Conservation (phyloP, 2,113 vertebrate species). For the Stomatorhinus ivindoensis region DNA sequence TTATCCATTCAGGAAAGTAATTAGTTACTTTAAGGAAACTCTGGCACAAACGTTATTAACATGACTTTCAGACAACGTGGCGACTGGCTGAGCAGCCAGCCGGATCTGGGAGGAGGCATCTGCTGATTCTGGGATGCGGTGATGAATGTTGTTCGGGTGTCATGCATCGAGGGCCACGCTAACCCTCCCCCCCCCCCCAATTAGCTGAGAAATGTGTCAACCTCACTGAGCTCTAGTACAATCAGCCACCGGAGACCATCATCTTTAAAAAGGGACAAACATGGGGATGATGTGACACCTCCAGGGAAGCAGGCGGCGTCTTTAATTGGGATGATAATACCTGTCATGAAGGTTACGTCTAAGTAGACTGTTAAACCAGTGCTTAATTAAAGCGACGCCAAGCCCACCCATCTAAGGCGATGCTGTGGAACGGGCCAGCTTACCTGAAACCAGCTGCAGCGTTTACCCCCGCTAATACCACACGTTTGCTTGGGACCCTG, state of each 20-base stretch:
- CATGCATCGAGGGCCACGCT: neutral
- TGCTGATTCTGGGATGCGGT: neutral
- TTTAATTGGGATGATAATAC: conserved; percentile 8
- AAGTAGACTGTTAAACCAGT: neutral
- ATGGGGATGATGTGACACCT: neutral
- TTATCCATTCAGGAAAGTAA: conserved; percentile 3
- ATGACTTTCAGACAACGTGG: neutral
- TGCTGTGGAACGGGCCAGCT: neutral
- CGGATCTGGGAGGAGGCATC: neutral
- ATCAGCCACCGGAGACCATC: neutral
- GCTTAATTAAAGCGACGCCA: neutral
- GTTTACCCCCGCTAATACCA: neutral
- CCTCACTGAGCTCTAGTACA: neutral
- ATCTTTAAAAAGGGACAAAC: neutral
- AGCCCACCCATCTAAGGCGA: neutral
- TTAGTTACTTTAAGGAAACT: conserved; percentile 1
- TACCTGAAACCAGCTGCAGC: neutral
- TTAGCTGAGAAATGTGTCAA: neutral
- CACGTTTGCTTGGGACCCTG: neutral
- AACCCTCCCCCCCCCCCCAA: neutral
- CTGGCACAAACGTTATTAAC: neutral
- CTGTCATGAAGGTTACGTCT: neutral
- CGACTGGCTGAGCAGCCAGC: neutral
- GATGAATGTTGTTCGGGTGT: neutral
- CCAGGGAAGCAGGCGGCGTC: neutral